These are phyloP conservation scores for Drosophila navojoa DNA, from an alignment of 1,140 invertebrate genomes.

Conservation along the genomic window DNA sequence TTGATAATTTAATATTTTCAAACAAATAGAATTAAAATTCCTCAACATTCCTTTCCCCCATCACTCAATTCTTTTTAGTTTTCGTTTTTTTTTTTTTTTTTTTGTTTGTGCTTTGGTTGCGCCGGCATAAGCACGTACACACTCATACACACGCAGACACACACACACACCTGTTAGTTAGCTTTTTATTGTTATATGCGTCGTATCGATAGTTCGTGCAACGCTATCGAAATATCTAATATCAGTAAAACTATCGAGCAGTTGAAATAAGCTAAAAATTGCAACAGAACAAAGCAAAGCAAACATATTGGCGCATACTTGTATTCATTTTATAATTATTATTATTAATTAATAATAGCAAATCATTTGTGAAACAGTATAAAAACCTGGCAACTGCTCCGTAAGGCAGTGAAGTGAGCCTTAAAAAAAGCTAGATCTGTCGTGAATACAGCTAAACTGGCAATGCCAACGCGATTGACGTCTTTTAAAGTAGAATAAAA, in stretches of 20 bases:
- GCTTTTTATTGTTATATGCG: neutral
- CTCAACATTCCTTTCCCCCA: slow-evolving; percentile 10
- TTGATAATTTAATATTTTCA: too few species aligned
- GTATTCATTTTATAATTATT: too few species aligned
- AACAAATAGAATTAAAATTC: slow-evolving; percentile 11
- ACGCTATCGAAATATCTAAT: slow-evolving; percentile 2
- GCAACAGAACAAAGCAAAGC: neutral
- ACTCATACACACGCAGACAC: neutral
- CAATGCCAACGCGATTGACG: neutral
- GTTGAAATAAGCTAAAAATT: neutral
- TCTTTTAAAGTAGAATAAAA: neutral
- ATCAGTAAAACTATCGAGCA: neutral
- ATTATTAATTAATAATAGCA: too few species aligned
- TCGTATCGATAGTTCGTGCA: slow-evolving; percentile 19
- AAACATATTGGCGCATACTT: neutral
- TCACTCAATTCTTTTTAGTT: slow-evolving; percentile 8
- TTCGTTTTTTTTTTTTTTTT: neutral
- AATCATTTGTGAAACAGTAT: too few species aligned
- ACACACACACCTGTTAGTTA: neutral
- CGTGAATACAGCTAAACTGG: neutral
- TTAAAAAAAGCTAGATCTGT: neutral
- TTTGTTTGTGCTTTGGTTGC: slow-evolving; percentile 22
- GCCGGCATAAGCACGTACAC: neutral
- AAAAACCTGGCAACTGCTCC: too few species aligned
- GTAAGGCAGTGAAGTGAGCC: too few species aligned